These are phyloP conservation scores for Drosophila subobscura DNA, from an alignment of 1,140 invertebrate genomes.

Conservation along the genomic window DNA sequence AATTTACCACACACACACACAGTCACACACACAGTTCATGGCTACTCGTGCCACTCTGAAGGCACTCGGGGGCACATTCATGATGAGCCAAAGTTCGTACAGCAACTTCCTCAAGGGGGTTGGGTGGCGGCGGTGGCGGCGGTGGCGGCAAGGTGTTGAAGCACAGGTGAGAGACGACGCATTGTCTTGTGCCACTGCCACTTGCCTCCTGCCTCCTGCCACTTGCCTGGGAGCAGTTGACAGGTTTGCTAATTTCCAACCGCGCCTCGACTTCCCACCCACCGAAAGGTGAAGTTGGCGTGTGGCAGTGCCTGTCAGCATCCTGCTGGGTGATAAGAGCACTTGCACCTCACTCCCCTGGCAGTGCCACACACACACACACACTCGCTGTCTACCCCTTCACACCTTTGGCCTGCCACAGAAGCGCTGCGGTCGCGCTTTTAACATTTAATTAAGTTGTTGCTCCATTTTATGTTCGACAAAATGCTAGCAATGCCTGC, in stretches of 20 bases:
- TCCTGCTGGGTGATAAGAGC: slow-evolving; percentile 40
- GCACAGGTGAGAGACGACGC: slow-evolving; percentile 55
- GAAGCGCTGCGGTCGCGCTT: slow-evolving; percentile 63
- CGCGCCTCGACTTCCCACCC: slow-evolving; percentile 13
- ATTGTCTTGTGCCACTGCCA: slow-evolving; percentile 59
- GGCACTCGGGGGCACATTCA: slow-evolving; percentile 29
- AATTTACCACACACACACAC: slow-evolving; percentile 60
- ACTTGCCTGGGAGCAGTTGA: slow-evolving; percentile 59
- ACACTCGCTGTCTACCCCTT: slow-evolving; percentile 12
- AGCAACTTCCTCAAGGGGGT: slow-evolving; percentile 49
- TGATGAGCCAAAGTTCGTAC: slow-evolving; percentile 43
- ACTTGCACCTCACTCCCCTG: background rate
- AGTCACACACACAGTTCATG: slow-evolving; percentile 11
- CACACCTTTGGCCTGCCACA: slow-evolving; percentile 51
- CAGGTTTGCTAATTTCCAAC: slow-evolving; percentile 75
- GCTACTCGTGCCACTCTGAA: slow-evolving; percentile 4
- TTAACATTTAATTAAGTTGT: slow-evolving; percentile 79
- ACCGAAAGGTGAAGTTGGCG: slow-evolving; percentile 61
- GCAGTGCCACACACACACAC: background rate
- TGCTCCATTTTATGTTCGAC: slow-evolving; percentile 77
- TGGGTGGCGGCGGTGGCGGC: background rate
- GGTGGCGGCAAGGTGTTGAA: slow-evolving; percentile 58
- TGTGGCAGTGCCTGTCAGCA: slow-evolving; percentile 57
- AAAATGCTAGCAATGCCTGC: slow-evolving; percentile 64
- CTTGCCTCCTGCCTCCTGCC: slow-evolving; percentile 10